phyloP scores from a whole-genome alignment of 1,140 invertebrate species.

The Sogatella furcifera region DNA sequence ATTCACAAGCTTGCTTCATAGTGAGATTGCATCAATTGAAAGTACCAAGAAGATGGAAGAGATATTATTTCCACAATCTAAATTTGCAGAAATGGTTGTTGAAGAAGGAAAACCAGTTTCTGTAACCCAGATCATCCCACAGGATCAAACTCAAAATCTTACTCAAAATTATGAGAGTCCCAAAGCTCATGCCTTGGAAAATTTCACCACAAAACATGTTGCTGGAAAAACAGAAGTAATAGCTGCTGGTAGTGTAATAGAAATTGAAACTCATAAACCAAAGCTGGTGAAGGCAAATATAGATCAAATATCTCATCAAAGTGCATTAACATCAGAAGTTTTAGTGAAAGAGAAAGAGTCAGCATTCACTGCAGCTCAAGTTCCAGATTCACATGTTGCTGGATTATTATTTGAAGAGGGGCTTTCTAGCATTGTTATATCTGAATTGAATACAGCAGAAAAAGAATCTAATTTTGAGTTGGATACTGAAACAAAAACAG shows the following conservation, averaged over 20 bases:
- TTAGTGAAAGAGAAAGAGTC: conserved; percentile 29
- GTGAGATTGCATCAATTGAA: conserved; percentile 25
- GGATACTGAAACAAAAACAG: conserved; percentile 29
- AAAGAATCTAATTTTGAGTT: conserved; percentile 35
- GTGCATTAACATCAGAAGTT: conserved; percentile 17
- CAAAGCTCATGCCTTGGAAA: conserved; percentile 30
- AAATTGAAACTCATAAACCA: conserved; percentile 8
- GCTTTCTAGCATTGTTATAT: conserved; percentile 32
- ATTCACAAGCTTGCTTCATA: conserved; percentile 29
- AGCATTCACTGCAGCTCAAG: conserved; percentile 30
- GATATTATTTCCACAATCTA: conserved; percentile 15
- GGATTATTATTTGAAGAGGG: conserved; percentile 33
- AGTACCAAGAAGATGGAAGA: conserved; percentile 20
- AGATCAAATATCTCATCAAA: conserved; percentile 20
- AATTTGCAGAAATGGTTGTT: conserved; percentile 22
- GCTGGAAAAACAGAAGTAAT: conserved; percentile 35
- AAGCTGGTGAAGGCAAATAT: conserved; percentile 9
- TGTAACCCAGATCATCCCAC: conserved; percentile 23
- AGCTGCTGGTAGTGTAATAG: conserved; percentile 14
- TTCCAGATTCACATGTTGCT: conserved; percentile 31
- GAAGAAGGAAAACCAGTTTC: conserved; percentile 23
- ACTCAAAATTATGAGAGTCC: conserved; percentile 11
- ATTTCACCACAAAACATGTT: conserved; percentile 37
- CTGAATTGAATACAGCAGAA: conserved; percentile 35
- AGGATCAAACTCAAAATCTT: conserved; percentile 17